Conservation (phyloP, 1,140 invertebrate genomes). For the Papilio dardanus region DNA sequence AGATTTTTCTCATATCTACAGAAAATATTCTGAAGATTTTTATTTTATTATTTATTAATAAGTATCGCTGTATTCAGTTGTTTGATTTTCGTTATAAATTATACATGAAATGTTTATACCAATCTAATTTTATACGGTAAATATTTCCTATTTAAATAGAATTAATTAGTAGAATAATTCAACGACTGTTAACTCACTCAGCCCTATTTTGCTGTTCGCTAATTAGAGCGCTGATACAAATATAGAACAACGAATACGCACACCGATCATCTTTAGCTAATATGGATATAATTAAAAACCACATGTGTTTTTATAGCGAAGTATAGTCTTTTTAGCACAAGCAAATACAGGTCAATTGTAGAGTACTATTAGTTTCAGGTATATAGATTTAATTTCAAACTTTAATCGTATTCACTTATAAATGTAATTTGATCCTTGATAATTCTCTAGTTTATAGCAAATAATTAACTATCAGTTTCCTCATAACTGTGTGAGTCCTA, state of each 20-base stretch:
- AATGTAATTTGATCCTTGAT: no score
- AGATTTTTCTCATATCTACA: neutral
- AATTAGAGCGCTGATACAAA: neutral
- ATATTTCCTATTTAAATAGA: neutral
- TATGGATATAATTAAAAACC: neutral
- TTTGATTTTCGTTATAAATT: no score
- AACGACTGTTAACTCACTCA: neutral
- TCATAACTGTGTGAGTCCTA: neutral
- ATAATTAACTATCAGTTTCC: neutral
- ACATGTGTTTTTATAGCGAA: no score
- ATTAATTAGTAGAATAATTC: slow-evolving; percentile 3
- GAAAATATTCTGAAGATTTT: no score
- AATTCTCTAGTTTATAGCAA: no score
- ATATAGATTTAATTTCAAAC: no score
- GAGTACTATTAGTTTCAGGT: no score
- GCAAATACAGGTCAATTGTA: no score
- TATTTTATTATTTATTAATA: no score
- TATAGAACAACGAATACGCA: neutral
- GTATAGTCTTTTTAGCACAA: no score
- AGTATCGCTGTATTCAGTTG: no score
- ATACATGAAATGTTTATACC: neutral
- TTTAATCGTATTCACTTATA: no score
- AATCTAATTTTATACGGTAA: neutral
- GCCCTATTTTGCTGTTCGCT: neutral
- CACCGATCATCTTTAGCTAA: neutral